These are phyloP conservation scores for Phalacrocorax aristotelis DNA, from an alignment of 2,113 vertebrate species.

Conservation along the genomic window DNA sequence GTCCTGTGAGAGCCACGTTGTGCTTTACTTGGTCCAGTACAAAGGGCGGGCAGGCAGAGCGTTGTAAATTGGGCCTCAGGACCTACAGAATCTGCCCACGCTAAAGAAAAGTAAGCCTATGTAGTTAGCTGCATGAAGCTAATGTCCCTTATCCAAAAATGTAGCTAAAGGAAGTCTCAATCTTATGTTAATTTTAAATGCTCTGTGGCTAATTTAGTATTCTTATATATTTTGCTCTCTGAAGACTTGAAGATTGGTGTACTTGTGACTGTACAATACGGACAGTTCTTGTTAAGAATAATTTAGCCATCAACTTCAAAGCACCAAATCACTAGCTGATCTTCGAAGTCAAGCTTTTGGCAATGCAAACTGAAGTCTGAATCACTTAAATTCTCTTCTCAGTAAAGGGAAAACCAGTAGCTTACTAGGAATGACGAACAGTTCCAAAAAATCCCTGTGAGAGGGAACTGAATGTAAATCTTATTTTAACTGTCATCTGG, in stretches of 20 bases:
- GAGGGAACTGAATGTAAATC: neutral
- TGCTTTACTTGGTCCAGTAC: neutral
- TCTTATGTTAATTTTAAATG: slow-evolving; percentile 18
- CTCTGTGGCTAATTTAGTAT: neutral
- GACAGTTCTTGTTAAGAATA: neutral
- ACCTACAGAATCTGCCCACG: neutral
- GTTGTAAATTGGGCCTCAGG: neutral
- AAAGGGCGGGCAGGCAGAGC: neutral
- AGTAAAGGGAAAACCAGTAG: neutral
- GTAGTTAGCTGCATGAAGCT: neutral
- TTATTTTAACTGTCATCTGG: neutral
- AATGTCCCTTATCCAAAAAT: neutral
- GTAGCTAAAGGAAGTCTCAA: neutral
- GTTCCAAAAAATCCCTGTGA: neutral
- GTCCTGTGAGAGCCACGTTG: fast-evolving
- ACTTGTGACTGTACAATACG: neutral
- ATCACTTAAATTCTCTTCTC: slow-evolving; percentile 5
- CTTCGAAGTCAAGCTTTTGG: slow-evolving; percentile 28
- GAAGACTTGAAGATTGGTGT: neutral
- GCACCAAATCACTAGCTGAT: neutral
- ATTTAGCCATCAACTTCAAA: neutral
- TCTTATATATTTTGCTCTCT: slow-evolving; percentile 10
- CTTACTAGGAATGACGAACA: neutral
- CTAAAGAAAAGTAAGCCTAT: neutral
- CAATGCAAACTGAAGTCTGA: neutral